Percentiles rank a stretch among this genome's conserved stretches.
phyloP scores from a whole-genome alignment of 2,797 vertebrate genomes.

The Microctenopoma lineatum region DNA sequence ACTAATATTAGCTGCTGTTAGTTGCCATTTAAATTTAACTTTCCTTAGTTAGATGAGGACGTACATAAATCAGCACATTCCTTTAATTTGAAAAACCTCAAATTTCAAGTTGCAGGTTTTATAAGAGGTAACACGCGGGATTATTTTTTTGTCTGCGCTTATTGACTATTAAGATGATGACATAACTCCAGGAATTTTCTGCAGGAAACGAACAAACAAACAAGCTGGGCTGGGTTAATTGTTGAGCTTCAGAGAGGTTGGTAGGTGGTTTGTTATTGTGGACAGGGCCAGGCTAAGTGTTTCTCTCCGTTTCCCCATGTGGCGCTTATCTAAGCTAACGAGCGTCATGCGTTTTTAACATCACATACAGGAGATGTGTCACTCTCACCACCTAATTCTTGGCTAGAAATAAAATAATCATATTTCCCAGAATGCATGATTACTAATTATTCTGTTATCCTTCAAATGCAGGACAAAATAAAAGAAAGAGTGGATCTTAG shows the following conservation, averaged over 20 bases:
- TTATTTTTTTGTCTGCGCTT: not conserved
- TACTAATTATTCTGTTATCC: slow-evolving; percentile 1
- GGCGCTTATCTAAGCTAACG: not conserved
- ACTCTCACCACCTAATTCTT: not conserved
- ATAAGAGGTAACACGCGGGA: not conserved
- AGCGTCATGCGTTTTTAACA: not conserved
- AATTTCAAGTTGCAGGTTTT: not conserved
- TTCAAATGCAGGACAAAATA: slow-evolving; percentile 23
- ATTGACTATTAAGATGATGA: not conserved
- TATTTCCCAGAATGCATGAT: not conserved
- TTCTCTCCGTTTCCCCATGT: not conserved
- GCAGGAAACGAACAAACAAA: not conserved
- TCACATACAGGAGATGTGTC: not conserved
- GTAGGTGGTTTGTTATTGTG: not conserved
- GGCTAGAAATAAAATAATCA: not conserved
- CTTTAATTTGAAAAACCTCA: not conserved
- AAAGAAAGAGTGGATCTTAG: slow-evolving; percentile 45
- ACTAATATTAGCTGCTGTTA: not conserved
- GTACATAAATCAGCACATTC: not conserved
- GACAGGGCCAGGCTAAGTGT: not conserved
- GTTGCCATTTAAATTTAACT: not conserved
- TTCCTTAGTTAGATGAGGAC: not conserved
- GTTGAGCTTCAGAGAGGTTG: not conserved
- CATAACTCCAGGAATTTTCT: slow-evolving; percentile 8
- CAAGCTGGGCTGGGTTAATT: not conserved